phyloP scores from a whole-genome alignment of 2,797 vertebrate genomes.

The Neoniphon sammara region DNA sequence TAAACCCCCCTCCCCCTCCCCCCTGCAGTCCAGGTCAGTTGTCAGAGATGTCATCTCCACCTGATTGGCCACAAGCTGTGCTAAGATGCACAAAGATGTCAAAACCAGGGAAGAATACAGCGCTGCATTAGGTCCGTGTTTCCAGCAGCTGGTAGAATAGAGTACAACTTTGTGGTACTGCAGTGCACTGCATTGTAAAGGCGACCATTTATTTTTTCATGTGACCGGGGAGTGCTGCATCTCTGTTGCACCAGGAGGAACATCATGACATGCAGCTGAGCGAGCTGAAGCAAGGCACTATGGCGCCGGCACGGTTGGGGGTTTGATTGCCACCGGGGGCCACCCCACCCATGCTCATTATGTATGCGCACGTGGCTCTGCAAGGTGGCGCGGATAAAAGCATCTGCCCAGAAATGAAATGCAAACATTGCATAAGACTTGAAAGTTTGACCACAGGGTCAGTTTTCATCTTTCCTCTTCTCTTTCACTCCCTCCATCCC shows the following conservation, averaged over 20 bases:
- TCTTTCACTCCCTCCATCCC: neutral
- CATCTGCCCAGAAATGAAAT: too few species aligned
- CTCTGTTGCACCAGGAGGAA: constrained; percentile 8
- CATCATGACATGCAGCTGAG: neutral
- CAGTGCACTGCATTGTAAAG: constrained; percentile 8
- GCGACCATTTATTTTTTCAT: constrained; percentile 40
- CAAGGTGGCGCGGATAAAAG: too few species aligned
- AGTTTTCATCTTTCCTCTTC: neutral
- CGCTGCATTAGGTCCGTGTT: neutral
- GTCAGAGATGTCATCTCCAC: constrained; percentile 24
- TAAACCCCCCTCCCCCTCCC: constrained; percentile 11
- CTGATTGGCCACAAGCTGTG: constrained; percentile 24
- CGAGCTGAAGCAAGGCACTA: constrained; percentile 25
- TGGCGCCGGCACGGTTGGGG: too few species aligned
- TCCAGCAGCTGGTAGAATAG: neutral
- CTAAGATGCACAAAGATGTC: constrained; percentile 17
- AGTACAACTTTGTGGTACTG: constrained; percentile 16
- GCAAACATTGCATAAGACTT: too few species aligned
- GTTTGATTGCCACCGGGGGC: neutral
- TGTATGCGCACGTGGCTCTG: too few species aligned
- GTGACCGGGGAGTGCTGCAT: constrained; percentile 16
- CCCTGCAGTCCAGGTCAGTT: constrained; percentile 23
- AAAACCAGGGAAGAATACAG: constrained; percentile 1
- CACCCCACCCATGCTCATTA: too few species aligned
- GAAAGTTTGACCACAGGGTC: too few species aligned